These are phyloP conservation scores for Aptenodytes forsteri DNA, from an alignment of 2,113 vertebrate species.

Conservation along the genomic window DNA sequence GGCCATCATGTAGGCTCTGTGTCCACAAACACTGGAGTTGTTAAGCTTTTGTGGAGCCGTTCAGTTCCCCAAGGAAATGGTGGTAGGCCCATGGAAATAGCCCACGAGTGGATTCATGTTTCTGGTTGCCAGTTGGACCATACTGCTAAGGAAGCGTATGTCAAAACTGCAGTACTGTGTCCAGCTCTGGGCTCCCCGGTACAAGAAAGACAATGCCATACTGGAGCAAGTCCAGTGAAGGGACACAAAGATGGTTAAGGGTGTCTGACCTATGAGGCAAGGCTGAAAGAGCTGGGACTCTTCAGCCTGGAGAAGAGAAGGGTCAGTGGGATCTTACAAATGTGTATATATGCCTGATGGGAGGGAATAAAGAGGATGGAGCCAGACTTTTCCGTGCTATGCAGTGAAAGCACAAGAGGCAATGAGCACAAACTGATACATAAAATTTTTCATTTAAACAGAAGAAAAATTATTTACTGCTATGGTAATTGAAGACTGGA, in stretches of 20 bases:
- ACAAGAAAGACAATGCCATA: rapidly evolving
- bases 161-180: neutral
- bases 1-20: rapidly evolving
- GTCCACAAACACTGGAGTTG: neutral
- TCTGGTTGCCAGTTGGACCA: rapidly evolving
- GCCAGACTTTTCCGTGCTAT: neutral
- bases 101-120: neutral
- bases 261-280: neutral
- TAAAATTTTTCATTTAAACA: neutral
- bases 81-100: neutral
- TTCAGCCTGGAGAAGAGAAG: neutral
- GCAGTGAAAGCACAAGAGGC: neutral
- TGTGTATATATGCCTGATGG: rapidly evolving
- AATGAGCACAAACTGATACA: neutral
- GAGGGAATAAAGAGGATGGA: neutral
- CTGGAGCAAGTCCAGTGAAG: neutral
- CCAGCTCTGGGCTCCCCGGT: neutral
- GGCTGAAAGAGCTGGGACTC: neutral
- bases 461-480: neutral
- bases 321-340: neutral
- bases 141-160: rapidly evolving
- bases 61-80: neutral
- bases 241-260: neutral
- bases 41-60: neutral
- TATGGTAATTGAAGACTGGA: neutral